Percentiles rank a stretch among this genome's conserved stretches.
Evolutionary conservation across 2,888 invertebrate species (phyloP).

Genomic region (Agrypnus murinus): DNA sequence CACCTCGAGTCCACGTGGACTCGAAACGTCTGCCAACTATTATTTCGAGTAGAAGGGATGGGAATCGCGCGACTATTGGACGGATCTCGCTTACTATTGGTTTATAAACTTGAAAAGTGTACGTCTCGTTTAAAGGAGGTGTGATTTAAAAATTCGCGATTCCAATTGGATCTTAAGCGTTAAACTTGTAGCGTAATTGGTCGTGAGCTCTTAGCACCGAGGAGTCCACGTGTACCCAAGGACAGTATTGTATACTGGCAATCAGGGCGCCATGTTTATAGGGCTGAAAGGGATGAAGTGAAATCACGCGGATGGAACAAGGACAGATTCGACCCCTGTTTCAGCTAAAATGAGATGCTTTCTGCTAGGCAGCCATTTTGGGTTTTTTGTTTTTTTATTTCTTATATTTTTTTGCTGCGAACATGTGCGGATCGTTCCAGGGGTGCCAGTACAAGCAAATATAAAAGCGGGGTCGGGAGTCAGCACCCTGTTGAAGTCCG

Average conservation of each 20-base stretch:
- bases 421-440: conserved; percentile 71
- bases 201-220: conserved; percentile 48
- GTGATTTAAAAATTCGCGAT: conserved; percentile 52
- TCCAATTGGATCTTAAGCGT: conserved; percentile 21
- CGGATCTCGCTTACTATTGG: conserved; percentile 57
- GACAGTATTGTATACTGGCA: conserved; percentile 72
- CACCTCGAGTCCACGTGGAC: conserved; percentile 72
- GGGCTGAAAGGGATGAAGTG: conserved; percentile 72
- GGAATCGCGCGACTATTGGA: conserved; percentile 61
- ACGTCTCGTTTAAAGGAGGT: conserved; percentile 68
- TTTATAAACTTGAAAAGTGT: conserved; percentile 54
- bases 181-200: conserved; percentile 55
- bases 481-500: conserved; percentile 33
- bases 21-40: conserved; percentile 62
- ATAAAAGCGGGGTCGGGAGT: conserved; percentile 60
- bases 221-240: conserved; percentile 69
- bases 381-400: conserved; percentile 77
- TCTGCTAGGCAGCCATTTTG: conserved; percentile 81
- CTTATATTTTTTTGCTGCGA: conserved; percentile 71
- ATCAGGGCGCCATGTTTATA: conserved; percentile 74
- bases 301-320: conserved; percentile 72
- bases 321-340: conserved; percentile 72
- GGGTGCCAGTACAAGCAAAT: conserved; percentile 69
- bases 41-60: conserved; percentile 60
- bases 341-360: conserved; percentile 73